Conservation (phyloP, 2,888 invertebrate genomes). For the Cataglyphis livida region DNA sequence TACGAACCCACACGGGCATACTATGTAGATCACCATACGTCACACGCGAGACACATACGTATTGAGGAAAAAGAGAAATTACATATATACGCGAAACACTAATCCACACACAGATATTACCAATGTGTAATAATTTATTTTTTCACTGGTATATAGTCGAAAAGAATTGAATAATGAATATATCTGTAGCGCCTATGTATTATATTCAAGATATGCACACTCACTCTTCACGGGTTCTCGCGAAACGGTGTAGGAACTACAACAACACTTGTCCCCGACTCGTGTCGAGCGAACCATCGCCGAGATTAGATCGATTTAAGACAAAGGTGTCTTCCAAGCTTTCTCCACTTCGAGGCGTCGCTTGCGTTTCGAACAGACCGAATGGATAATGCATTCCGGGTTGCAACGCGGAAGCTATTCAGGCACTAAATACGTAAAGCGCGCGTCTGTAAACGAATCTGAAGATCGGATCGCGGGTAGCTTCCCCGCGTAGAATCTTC, state of each 20-base stretch:
- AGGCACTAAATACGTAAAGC: slow-evolving; percentile 47
- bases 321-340: slow-evolving; percentile 40
- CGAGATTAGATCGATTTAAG: slow-evolving; percentile 33
- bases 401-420: slow-evolving; percentile 31
- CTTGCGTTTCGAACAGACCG: slow-evolving; percentile 24
- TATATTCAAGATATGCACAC: slow-evolving; percentile 81
- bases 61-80: slow-evolving; percentile 27
- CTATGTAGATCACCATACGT: slow-evolving; percentile 28
- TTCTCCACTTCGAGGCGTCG: slow-evolving; percentile 23
- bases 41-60: slow-evolving; percentile 33
- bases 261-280: slow-evolving; percentile 39
- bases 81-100: slow-evolving; percentile 68
- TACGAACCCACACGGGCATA: slow-evolving; percentile 26
- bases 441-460: slow-evolving; percentile 11
- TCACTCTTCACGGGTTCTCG: slow-evolving; percentile 80
- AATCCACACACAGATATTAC: slow-evolving; percentile 80
- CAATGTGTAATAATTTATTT: slow-evolving; percentile 85
- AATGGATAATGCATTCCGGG: background rate
- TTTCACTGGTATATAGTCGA: slow-evolving; percentile 85
- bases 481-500: slow-evolving; percentile 24
- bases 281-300: slow-evolving; percentile 45
- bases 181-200: slow-evolving; percentile 85
- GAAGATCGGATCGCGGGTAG: slow-evolving; percentile 25
- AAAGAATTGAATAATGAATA: slow-evolving; percentile 79
- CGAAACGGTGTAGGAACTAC: slow-evolving; percentile 72